Conservation (phyloP, 1,140 invertebrate genomes). For the Caenorhabditis inopinata region DNA sequence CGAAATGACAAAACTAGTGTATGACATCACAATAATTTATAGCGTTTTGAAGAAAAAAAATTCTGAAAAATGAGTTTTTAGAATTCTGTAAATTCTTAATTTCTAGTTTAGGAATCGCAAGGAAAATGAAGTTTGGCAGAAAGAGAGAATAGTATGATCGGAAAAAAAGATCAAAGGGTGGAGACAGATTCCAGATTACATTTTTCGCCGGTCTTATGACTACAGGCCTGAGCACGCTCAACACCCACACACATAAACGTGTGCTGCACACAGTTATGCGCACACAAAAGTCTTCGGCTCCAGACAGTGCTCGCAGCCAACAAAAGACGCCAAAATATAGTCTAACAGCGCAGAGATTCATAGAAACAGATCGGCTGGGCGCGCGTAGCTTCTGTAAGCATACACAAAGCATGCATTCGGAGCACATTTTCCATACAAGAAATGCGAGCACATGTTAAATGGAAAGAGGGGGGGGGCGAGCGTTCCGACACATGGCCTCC, state of each 20-base stretch:
- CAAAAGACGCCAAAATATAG: neutral
- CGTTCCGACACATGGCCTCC: neutral
- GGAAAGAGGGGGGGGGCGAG: neutral
- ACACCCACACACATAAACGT: neutral
- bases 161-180: neutral
- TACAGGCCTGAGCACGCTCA: neutral
- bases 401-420: constrained; percentile 14
- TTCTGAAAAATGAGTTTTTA: no score
- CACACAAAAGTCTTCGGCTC: neutral
- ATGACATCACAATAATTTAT: no score
- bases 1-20: no score
- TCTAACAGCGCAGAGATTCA: neutral
- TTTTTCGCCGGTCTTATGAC: neutral
- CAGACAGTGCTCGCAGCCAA: neutral
- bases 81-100: no score
- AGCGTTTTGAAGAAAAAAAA: no score
- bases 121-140: no score
- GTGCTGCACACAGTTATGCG: neutral
- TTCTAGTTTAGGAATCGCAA: no score
- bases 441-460: neutral
- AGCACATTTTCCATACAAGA: constrained; percentile 21
- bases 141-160: no score
- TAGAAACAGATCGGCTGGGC: neutral
- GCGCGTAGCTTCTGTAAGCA: neutral
- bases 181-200: no score